Evolutionary conservation across 2,888 invertebrate species (phyloP).

Genomic region (Deroplatys truncata): DNA sequence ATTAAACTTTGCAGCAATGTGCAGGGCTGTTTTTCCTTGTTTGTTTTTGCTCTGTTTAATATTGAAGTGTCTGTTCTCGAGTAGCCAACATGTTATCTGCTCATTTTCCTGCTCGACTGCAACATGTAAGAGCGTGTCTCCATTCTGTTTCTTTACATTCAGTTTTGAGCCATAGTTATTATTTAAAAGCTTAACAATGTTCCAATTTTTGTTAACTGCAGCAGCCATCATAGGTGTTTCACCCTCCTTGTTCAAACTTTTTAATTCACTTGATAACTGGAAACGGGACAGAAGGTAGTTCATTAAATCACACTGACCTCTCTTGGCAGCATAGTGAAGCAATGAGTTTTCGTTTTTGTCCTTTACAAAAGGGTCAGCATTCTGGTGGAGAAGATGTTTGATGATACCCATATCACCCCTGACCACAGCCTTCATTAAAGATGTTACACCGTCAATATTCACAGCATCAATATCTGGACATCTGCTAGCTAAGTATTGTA

Average conservation of each 20-base stretch:
- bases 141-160: neutral
- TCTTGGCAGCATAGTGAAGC: neutral
- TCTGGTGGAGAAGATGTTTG: neutral
- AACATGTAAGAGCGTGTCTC: neutral
- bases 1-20: neutral
- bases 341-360: neutral
- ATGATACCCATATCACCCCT: neutral
- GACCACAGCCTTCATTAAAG: neutral
- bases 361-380: neutral
- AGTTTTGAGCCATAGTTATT: neutral
- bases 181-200: neutral
- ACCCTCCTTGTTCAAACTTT: neutral
- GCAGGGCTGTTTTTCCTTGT: neutral
- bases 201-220: neutral
- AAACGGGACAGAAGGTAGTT: neutral
- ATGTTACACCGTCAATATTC: neutral
- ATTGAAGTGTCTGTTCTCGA: neutral
- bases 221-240: neutral
- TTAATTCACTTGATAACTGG: neutral
- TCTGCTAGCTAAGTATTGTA: neutral
- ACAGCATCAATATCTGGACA: neutral
- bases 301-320: neutral
- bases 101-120: neutral
- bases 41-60: neutral
- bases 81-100: neutral